Conservation (phyloP, 2,113 vertebrate genomes). For the Sakesphorus luctuosus region DNA sequence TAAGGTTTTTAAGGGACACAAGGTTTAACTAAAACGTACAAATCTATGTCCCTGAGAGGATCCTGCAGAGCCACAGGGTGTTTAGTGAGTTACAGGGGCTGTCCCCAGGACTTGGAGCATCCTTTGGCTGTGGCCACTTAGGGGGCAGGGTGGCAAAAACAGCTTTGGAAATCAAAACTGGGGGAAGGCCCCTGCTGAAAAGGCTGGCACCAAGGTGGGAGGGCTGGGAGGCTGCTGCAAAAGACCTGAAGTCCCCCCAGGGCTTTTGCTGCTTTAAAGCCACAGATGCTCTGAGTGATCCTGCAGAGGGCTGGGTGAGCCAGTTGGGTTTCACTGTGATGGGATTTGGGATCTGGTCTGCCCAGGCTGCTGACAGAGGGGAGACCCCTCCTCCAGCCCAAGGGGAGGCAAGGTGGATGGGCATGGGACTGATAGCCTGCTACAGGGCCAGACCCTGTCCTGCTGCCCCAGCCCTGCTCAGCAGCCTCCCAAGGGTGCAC, state of each 20-base stretch:
- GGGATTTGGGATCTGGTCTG: not conserved
- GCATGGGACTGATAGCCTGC: not conserved
- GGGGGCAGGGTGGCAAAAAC: not conserved
- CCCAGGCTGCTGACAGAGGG: not conserved
- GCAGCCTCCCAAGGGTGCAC: not conserved
- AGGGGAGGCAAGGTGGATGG: not conserved
- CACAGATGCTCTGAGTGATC: accelerated
- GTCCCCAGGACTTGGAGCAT: not conserved
- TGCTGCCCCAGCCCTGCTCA: not conserved
- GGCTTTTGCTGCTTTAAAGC: not conserved
- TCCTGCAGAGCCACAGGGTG: not conserved
- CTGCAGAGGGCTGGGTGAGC: accelerated
- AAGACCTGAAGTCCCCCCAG: not conserved
- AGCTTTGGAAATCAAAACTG: not conserved
- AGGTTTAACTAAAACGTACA: not conserved
- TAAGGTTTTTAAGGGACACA: not conserved
- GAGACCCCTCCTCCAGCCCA: not conserved
- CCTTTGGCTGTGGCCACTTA: not conserved
- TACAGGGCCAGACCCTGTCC: not conserved
- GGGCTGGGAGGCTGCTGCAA: not conserved
- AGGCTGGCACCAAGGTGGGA: not conserved
- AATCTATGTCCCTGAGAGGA: accelerated
- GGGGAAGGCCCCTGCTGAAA: not conserved
- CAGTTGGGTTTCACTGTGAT: not conserved
- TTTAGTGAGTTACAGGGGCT: accelerated